These are phyloP conservation scores for Anguilla obscura DNA, from an alignment of 2,797 vertebrate genomes.

Conservation along the genomic window DNA sequence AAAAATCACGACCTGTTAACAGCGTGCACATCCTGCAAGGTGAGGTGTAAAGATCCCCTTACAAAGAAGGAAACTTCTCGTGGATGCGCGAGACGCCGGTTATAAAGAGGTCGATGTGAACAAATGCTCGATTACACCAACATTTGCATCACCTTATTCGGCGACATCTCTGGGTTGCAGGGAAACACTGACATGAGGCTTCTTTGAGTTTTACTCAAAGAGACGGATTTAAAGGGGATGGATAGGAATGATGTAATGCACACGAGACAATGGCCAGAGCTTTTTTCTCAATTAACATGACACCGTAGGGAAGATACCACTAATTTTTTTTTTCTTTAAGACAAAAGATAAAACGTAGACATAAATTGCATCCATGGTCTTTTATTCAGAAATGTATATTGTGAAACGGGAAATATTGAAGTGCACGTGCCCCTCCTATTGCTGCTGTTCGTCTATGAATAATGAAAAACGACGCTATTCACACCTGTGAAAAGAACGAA, in stretches of 20 bases:
- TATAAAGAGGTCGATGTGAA: constrained; percentile 35
- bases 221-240: constrained; percentile 78
- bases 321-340: constrained; percentile 31
- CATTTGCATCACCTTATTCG: constrained; percentile 23
- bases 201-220: constrained; percentile 32
- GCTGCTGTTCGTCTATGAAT: constrained; percentile 38
- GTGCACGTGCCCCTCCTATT: constrained; percentile 59
- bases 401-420: constrained; percentile 51
- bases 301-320: constrained; percentile 56
- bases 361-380: background rate
- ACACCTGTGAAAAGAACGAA: constrained; percentile 43
- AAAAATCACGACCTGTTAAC: constrained; percentile 50
- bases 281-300: constrained; percentile 78
- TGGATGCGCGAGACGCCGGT: constrained; percentile 47
- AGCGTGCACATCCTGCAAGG: constrained; percentile 62
- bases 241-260: constrained; percentile 88
- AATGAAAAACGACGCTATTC: constrained; percentile 57
- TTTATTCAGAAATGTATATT: constrained; percentile 1
- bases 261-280: constrained; percentile 93
- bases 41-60: constrained; percentile 57
- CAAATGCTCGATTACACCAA: constrained; percentile 31
- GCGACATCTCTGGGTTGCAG: background rate
- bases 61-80: constrained; percentile 52
- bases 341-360: constrained; percentile 38
- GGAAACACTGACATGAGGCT: background rate